Percentiles rank a stretch among this genome's conserved stretches.
phyloP scores from a whole-genome alignment of 2,888 invertebrate species.

The Apodemia zela region DNA sequence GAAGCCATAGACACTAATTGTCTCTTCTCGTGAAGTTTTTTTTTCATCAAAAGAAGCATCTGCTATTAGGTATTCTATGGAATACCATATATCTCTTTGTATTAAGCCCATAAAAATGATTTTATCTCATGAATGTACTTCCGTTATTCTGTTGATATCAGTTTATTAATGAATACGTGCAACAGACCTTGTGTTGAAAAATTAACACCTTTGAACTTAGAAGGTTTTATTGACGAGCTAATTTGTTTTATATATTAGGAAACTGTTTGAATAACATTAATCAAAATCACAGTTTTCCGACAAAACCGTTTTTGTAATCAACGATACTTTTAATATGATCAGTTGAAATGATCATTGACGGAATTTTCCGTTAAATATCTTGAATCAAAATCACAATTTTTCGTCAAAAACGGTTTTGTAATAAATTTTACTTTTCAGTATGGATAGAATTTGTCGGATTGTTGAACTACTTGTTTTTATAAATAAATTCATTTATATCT shows the following conservation, averaged over 20 bases:
- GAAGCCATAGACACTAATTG: too few relatives aligned
- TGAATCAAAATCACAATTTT: too few relatives aligned
- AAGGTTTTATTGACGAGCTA: conserved; percentile 43
- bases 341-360: background rate
- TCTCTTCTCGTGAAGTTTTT: too few relatives aligned
- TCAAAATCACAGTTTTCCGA: conserved; percentile 19
- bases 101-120: background rate
- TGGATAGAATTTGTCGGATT: too few relatives aligned
- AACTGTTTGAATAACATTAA: conserved; percentile 32
- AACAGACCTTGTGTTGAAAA: conserved; percentile 56
- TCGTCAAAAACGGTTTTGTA: too few relatives aligned
- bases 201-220: conserved; percentile 58
- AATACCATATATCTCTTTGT: too few relatives aligned
- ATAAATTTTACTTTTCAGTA: too few relatives aligned
- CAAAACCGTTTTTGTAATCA: conserved; percentile 1
- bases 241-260: conserved; percentile 41
- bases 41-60: too few relatives aligned
- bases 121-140: background rate
- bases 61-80: too few relatives aligned
- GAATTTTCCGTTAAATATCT: background rate
- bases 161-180: conserved; percentile 47
- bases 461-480: too few relatives aligned
- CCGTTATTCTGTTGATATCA: conserved; percentile 13
- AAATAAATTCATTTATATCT: too few relatives aligned
- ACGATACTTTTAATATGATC: background rate